Conservation (phyloP, 2,113 vertebrate species). For the Bufo gargarizans region DNA sequence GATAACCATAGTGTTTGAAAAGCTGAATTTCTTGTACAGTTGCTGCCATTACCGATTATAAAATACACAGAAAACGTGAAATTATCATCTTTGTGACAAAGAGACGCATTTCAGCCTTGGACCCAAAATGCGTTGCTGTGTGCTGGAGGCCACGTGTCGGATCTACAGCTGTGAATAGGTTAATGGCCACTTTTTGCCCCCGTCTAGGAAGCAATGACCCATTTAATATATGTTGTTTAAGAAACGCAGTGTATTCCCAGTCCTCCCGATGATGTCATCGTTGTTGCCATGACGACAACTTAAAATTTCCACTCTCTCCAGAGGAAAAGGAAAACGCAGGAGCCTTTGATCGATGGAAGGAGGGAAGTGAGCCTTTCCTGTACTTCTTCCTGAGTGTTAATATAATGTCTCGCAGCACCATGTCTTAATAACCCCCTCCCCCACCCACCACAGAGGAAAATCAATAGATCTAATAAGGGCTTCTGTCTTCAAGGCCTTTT, state of each 20-base stretch:
- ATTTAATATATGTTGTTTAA: not conserved
- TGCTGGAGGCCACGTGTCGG: too few relatives aligned
- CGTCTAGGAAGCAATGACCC: not conserved
- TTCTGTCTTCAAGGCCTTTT: not conserved
- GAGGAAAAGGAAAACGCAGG: not conserved
- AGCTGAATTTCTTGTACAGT: too few relatives aligned
- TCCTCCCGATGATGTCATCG: not conserved
- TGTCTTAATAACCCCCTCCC: not conserved
- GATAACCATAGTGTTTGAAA: too few relatives aligned
- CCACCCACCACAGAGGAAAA: not conserved
- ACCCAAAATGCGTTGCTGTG: too few relatives aligned
- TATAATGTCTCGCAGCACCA: not conserved
- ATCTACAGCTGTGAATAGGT: not conserved
- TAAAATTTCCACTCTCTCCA: not conserved
- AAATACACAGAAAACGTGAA: too few relatives aligned
- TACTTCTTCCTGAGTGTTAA: not conserved
- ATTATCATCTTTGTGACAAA: too few relatives aligned
- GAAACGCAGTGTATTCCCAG: not conserved
- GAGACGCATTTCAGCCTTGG: too few relatives aligned
- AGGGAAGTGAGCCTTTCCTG: not conserved
- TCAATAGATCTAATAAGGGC: slow-evolving; percentile 1
- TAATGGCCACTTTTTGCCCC: not conserved
- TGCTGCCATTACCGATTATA: too few relatives aligned
- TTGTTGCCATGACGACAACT: slow-evolving; percentile 32
- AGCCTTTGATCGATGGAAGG: not conserved